Conservation (phyloP, 2,888 invertebrate genomes). For the Liodrosophila aerea region DNA sequence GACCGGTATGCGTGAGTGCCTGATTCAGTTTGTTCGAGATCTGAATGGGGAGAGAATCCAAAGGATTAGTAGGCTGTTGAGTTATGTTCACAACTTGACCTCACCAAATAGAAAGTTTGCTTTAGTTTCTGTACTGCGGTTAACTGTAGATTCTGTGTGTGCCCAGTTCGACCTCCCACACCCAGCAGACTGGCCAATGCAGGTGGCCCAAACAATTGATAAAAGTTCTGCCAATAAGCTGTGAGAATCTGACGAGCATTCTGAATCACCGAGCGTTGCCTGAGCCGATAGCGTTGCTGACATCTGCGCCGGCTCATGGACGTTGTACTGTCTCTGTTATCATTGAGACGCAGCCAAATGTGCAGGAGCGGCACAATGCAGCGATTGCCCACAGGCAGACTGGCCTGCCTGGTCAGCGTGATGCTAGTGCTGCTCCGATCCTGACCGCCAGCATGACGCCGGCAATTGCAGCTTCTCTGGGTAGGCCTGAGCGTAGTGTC, state of each 20-base stretch:
- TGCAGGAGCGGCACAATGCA: constrained; percentile 30
- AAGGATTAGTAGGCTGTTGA: no score
- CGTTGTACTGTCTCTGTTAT: background rate
- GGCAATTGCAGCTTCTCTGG: constrained; percentile 17
- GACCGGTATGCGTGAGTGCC: constrained; percentile 19
- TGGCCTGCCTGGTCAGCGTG: background rate
- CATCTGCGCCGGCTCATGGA: background rate
- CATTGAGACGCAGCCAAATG: constrained; percentile 34
- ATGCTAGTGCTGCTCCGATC: no score
- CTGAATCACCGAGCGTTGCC: constrained; percentile 31
- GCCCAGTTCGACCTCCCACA: no score
- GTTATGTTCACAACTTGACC: background rate
- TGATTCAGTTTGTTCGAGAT: constrained; percentile 27
- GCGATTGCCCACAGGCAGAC: background rate
- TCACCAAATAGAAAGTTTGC: constrained; percentile 20
- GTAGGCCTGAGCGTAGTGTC: background rate
- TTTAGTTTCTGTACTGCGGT: no score
- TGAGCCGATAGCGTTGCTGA: constrained; percentile 8
- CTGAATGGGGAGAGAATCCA: constrained; percentile 12
- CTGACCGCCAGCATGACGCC: background rate
- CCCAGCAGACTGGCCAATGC: rapidly evolving
- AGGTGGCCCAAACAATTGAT: background rate
- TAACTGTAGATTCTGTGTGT: no score
- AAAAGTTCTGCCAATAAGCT: constrained; percentile 5
- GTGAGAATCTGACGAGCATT: constrained; percentile 27